A percentile compares a stretch with the other conserved stretches of the same genome.
Evolutionary conservation across 2,888 invertebrate genomes (phyloP).

Genomic region (Himalopsyche tibetana): DNA sequence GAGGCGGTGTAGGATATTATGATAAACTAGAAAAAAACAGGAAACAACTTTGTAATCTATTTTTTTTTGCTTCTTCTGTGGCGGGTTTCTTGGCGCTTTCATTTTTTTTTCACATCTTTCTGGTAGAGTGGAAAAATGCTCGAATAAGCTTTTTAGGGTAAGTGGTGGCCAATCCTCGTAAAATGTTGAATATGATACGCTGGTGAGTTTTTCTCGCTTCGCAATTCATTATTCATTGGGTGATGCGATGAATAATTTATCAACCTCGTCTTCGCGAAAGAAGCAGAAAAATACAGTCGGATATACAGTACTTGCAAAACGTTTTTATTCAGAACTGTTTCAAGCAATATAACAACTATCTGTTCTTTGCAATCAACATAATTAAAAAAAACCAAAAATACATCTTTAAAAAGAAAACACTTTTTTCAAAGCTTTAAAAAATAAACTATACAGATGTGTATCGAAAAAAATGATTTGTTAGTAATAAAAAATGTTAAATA

Average conservation of each 20-base stretch:
- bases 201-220: constrained; percentile 39
- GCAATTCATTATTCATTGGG: constrained; percentile 46
- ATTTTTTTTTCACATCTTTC: constrained; percentile 17
- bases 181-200: constrained; percentile 46
- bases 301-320: constrained; percentile 34
- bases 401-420: background rate
- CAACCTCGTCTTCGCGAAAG: constrained; percentile 12
- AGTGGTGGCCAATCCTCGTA: constrained; percentile 36
- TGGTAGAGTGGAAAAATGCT: constrained; percentile 37
- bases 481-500: no score
- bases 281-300: constrained; percentile 20
- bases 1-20: constrained; percentile 46
- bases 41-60: constrained; percentile 56
- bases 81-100: constrained; percentile 21
- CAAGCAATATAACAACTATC: background rate
- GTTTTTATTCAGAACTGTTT: constrained; percentile 10
- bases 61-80: constrained; percentile 44
- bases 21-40: constrained; percentile 52
- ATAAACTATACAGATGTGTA: no score
- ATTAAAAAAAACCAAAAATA: background rate
- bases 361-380: constrained; percentile 20
- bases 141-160: constrained; percentile 42
- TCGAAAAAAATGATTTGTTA: background rate
- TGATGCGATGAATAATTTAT: constrained; percentile 44
- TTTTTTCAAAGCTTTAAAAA: no score